Base-by-base conservation (phyloP, 2,113 vertebrate species). In the Brachirus orientalis region DNA sequence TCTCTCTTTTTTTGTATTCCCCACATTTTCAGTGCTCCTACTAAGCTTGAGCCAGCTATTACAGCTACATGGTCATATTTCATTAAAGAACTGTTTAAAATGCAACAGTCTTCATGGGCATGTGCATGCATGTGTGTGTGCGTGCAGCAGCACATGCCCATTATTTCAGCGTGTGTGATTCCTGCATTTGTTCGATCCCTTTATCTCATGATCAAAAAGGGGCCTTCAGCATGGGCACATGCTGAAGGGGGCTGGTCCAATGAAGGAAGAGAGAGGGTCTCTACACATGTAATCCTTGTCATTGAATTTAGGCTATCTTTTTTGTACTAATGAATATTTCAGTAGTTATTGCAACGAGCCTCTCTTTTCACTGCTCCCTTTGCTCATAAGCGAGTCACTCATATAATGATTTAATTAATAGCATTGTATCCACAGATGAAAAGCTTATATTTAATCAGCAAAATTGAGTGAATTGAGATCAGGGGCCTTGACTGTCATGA, bases 331-430 rank as follows among this genome's bases (percentile, higher is more conserved):
- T 94, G 83, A 92, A 94, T 93, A 92, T 94, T 94, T 92, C 82
- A 92, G 85, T 85, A 93, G 89, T 92, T 90, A 90, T 90, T 91
- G 84, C 90, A 88, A 81, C 43, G 80, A 78, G 83, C 85, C 69
- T 86, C 83, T 88, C 83, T 86, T 76, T 87, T 75, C 86, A 82
- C 69, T 47, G 82, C 80, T 89, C 89, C 90, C 90, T 82, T 74
- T 79, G 83, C 90, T 90, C 90, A 84, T 88, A 82, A 90, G 88
- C 85, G 86, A 91, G 83, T 90, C 86, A 86, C 91, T 91, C 82
- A 69, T 88, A 86, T 92, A 93, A 93, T 93, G 88, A 90, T 93
- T 93, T 92, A 94, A 93, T 93, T 94, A 93, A 93, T 92, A 92
- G 92, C 90, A 93, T 93, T 92, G 91, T 93, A 89, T 91, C 90